phyloP scores from a whole-genome alignment of 2,888 invertebrate species.

The Dicycla oo region DNA sequence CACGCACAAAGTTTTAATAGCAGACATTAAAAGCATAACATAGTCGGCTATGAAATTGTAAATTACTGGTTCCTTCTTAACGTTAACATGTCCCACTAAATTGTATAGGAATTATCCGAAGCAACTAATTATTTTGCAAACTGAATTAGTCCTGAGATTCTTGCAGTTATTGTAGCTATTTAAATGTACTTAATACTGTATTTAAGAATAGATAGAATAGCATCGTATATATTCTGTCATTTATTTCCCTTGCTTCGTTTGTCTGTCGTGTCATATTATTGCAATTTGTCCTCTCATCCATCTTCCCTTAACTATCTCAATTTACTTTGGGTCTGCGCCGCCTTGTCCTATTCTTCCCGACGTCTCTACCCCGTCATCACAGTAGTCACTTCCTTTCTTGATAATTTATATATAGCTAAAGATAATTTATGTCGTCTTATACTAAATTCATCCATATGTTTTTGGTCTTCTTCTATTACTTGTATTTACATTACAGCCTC shows the following conservation, averaged over 20 bases:
- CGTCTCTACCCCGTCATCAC: neutral
- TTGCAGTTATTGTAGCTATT: no score
- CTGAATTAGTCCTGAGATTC: neutral
- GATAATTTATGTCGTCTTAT: neutral
- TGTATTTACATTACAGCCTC: neutral
- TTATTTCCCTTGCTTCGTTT: neutral
- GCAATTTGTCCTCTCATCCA: neutral
- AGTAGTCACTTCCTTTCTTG: neutral
- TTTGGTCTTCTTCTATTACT: neutral
- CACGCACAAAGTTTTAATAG: conserved; percentile 41
- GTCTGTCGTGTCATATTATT: neutral
- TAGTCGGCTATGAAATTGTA: conserved; percentile 37
- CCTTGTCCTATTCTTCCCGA: no score
- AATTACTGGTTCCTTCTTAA: conserved; percentile 38
- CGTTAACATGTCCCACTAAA: neutral
- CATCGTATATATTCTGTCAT: neutral
- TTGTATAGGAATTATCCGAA: neutral
- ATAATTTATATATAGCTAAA: neutral
- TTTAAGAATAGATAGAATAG: neutral
- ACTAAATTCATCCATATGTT: neutral
- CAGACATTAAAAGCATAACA: conserved; percentile 32
- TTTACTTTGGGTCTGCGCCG: neutral
- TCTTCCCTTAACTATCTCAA: neutral
- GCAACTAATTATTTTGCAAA: neutral
- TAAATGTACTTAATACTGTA: no score